Evolutionary conservation across 2,888 invertebrate species (phyloP).

Genomic region (Sabellastarte sp.): DNA sequence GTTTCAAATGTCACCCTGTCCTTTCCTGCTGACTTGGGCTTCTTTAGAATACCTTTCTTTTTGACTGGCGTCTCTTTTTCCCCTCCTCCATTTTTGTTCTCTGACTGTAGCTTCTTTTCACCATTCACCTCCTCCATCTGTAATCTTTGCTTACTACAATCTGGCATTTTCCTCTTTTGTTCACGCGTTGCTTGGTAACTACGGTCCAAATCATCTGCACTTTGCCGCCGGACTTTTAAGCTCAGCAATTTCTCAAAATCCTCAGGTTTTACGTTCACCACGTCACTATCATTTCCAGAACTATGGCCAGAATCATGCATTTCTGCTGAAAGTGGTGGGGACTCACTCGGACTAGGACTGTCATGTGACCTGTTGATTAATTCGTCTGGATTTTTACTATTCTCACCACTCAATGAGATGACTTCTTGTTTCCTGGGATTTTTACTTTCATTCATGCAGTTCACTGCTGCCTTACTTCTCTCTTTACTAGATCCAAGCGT

Average conservation of each 20-base stretch:
- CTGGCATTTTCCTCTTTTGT: background rate
- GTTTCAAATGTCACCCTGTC: background rate
- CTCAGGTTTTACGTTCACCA: background rate
- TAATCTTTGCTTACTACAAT: background rate
- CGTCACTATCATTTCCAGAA: background rate
- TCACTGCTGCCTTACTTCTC: no score
- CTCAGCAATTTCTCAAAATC: background rate
- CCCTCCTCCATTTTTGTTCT: background rate
- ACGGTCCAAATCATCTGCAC: background rate
- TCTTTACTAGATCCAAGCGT: no score
- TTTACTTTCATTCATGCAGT: no score
- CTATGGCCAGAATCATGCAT: background rate
- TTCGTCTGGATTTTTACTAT: no score
- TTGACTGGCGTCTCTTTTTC: no score
- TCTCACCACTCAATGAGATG: no score
- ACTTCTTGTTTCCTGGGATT: no score
- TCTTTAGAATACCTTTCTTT: no score
- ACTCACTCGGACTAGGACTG: no score
- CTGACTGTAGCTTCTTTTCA: background rate
- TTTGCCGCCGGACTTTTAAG: background rate
- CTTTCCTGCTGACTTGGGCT: background rate
- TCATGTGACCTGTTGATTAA: no score
- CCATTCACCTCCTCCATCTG: background rate
- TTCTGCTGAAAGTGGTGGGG: no score
- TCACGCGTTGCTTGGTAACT: no score